phyloP scores from a whole-genome alignment of 2,113 vertebrate species.

The Herpailurus yagouaroundi region DNA sequence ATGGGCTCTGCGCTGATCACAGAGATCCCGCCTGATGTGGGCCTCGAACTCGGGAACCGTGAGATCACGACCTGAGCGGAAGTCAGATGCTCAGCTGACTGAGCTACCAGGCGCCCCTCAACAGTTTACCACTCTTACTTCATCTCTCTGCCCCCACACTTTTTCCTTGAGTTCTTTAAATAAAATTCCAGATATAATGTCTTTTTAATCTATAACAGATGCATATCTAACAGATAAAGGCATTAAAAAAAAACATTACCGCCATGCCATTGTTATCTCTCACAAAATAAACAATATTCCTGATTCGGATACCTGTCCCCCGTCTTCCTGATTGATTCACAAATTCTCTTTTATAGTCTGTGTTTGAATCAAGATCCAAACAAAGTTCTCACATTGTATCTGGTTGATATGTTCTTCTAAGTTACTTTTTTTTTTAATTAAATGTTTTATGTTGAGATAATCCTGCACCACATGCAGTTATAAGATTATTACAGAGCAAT shows the following conservation, averaged over 20 bases:
- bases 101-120: not conserved
- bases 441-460: not conserved
- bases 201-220: not conserved
- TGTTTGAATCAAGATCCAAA: not conserved
- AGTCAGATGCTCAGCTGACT: no score
- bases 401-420: not conserved
- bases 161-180: not conserved
- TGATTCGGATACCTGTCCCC: not conserved
- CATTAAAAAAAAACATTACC: not conserved
- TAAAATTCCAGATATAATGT: not conserved
- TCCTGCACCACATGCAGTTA: not conserved
- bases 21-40: no score
- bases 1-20: no score
- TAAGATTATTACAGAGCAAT: not conserved
- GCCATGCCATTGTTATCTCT: not conserved
- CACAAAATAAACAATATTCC: not conserved
- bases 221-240: not conserved
- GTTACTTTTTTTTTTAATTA: not conserved
- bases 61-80: no score
- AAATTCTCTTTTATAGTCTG: not conserved
- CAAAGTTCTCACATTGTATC: not conserved
- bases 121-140: not conserved
- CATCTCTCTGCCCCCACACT: not conserved
- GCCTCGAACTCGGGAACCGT: no score
- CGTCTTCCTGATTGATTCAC: not conserved